Base-by-base conservation (phyloP, 2,888 invertebrate species). In the Folsomia candida region DNA sequence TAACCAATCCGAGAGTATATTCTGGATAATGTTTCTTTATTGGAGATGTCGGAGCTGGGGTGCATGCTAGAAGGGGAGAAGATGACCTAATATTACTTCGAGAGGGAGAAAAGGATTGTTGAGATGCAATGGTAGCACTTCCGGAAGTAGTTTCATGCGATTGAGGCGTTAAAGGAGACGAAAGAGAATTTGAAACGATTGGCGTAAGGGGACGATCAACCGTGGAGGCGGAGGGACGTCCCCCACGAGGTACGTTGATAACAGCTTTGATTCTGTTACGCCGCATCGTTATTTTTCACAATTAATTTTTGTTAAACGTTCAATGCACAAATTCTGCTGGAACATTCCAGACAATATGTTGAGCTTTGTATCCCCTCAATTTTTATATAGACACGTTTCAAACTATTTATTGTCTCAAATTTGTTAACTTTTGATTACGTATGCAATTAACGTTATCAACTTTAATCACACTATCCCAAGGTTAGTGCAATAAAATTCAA, bases 241-340 rank as follows among this genome's bases (percentile, higher is more conserved):
- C 71, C 20, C 74, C 72, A 1, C 71, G 70, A 1, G 75, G 73
- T 0, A 78, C 71, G 57, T 78, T 78, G 11, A 76, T 76, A 66
- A 76, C 71, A 18, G 75, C 76, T 58, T 78, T 78, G 26, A 76
- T 78, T 69, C 76, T 66, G 74, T 76, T 78, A 3, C 78, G 75
- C 22, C 78, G 70, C 58, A 74, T 75, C 26, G 76, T 75, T 75
- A 73, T 68, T 57, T 51, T 72, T n/a, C 6, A 57, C 6, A 9
- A 9, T 57, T n/a, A n/a, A n/a, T n/a, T 47, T 47, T 47, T 47
- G 18, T 47, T 47, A 47, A 47, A 47, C 18, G 47, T 11, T 11
- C 47, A 47, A 47, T 11, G 47, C 9, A 47, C 9, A 47, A 47
- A 47, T 47, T n/a, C n/a, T n/a, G n/a, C n/a, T n/a, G n/a, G n/a